Conservation (phyloP, 2,888 invertebrate species). For the Oscheius sp. region DNA sequence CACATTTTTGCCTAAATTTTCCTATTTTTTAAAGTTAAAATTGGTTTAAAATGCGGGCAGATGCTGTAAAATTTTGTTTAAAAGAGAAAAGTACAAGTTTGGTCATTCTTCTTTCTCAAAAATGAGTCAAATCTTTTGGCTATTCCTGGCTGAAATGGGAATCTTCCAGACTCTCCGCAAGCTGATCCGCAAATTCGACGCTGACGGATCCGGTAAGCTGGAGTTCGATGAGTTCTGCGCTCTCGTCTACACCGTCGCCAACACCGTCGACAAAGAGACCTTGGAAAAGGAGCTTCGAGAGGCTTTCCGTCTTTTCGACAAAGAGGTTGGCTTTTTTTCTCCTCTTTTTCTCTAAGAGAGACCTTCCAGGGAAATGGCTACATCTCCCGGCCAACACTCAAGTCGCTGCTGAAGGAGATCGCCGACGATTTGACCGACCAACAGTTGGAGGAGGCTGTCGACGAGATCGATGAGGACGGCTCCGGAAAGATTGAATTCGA, state of each 20-base stretch:
- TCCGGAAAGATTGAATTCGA: conserved; percentile 69
- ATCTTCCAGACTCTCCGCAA: conserved; percentile 63
- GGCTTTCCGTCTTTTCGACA: conserved; percentile 98
- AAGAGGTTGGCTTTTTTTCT: conserved; percentile 75
- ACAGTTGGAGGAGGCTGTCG: conserved; percentile 68
- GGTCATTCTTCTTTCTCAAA: too few species aligned
- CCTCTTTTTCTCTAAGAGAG: background rate
- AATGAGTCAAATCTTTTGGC: too few species aligned
- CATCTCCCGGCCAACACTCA: conserved; percentile 68
- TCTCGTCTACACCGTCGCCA: conserved; percentile 72
- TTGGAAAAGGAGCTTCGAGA: conserved; percentile 97
- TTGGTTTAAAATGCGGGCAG: too few species aligned
- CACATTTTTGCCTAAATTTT: too few species aligned
- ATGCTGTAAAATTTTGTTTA: too few species aligned
- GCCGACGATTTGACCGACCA: conserved; percentile 68
- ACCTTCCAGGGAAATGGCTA: conserved; percentile 73
- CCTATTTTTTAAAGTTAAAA: too few species aligned
- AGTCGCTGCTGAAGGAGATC: conserved; percentile 68
- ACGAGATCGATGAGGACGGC: conserved; percentile 70
- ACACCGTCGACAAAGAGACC: conserved; percentile 80
- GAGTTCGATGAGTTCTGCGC: conserved; percentile 72
- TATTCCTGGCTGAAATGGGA: background rate
- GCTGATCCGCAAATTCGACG: conserved; percentile 69
- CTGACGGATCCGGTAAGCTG: conserved; percentile 71
- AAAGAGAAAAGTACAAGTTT: too few species aligned